phyloP scores from a whole-genome alignment of 2,797 vertebrate species.

The Pogoniulus pusillus region DNA sequence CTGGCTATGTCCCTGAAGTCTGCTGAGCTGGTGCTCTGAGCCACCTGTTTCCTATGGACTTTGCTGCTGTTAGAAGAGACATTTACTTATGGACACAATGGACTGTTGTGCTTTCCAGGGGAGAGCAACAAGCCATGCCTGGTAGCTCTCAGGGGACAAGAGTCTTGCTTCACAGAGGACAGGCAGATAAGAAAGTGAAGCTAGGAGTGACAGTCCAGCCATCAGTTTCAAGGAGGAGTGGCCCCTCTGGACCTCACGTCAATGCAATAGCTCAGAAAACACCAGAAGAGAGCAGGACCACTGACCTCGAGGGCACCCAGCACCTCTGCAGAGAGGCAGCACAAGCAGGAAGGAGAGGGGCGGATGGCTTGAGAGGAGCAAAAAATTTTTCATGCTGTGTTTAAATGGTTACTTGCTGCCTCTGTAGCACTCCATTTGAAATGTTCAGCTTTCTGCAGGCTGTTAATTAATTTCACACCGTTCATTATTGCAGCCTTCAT shows the following conservation, averaged over 20 bases:
- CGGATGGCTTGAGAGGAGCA: not conserved
- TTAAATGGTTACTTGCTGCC: not conserved
- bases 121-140: not conserved
- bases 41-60: not conserved
- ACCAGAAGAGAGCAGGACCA: not conserved
- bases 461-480: not conserved
- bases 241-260: not conserved
- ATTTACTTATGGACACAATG: not conserved
- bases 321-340: not conserved
- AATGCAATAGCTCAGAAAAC: conserved; percentile 8
- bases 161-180: not conserved
- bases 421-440: not conserved
- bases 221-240: not conserved
- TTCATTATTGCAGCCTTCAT: not conserved
- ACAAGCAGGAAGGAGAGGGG: not conserved
- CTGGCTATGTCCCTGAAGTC: not conserved
- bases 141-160: not conserved
- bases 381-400: not conserved
- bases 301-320: not conserved
- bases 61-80: not conserved
- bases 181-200: not conserved
- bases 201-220: not conserved
- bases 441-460: not conserved
- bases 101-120: not conserved
- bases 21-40: not conserved